Evolutionary conservation across 2,797 vertebrate genomes (phyloP), one percentile per base, ranked within the genome.

Genomic region (Sebastes miniatus): DNA sequence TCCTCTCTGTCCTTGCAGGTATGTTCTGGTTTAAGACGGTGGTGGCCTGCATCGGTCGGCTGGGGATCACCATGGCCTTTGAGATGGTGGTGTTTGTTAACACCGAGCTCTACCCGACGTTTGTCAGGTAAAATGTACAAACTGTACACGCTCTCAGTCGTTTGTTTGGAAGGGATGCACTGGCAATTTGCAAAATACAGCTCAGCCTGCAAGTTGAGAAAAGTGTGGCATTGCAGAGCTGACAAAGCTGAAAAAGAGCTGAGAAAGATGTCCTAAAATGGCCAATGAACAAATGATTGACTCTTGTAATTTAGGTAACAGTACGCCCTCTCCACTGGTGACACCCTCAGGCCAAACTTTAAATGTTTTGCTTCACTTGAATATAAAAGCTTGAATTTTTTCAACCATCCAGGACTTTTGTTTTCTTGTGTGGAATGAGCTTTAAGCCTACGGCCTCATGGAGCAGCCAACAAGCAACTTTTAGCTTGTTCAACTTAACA

Each of bases 31-130:
- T 98, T 62, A 97, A 97, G 95, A 99, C 90, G 0, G 92, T 90
- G 0, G 94, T 98, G n/a, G 97, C 97, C 24, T 98, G 96, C 0
- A 75, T 99, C 39, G 98, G 98, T 39, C 95, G 98, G 68, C 91
- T 99, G 67, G 96, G 96, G 2, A 99, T 99, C 92, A 99, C 98
- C 2, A 96, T 99, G 91, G 89, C 97, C 78, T 99, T 99, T 90
- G 98, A 99, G 95, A 97, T 99, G 59, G 98, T 99, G 25, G 93
- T 95, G 61, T 96, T 92, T 67, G 93, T 96, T 1, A 96, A 96
- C 82, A 95, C 93, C 1, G 95, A 99, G 89, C 81, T 99, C 76
- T 99, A 98, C 83, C 98, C 98, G 3, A 99, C 97, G 0, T 96
- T 95, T 1, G 87, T 99, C 88, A 96, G 97, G 98, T 84, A 16